A percentile compares a stretch with the other conserved stretches of the same genome.
These are phyloP conservation scores for Eunapius fragilis DNA, from an alignment of 37 sponge, comb jelly and placozoan species.

Conservation along the genomic window DNA sequence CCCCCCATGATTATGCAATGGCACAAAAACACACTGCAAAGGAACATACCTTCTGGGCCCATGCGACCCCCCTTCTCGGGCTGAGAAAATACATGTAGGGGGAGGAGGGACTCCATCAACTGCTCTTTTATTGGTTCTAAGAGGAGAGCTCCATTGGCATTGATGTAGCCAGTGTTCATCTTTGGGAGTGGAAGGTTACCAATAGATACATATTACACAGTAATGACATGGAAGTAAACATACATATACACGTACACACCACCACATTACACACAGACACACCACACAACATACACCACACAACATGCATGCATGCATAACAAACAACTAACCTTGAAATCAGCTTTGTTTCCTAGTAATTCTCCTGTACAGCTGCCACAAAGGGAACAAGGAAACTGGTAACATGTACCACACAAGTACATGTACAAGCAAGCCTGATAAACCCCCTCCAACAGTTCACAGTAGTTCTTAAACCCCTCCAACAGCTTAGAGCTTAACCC, in stretches of 20 bases:
- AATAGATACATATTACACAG: no score
- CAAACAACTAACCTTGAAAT: constrained; percentile 66
- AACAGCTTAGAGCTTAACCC: no score
- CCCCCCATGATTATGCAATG: not conserved
- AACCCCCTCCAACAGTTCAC: no score
- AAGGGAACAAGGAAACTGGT: no score
- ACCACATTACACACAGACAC: not conserved
- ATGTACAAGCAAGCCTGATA: no score
- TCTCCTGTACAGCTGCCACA: constrained; percentile 70
- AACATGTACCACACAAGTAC: not conserved
- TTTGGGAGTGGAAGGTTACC: not conserved
- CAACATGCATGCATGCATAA: not conserved
- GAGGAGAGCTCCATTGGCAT: constrained; percentile 72
- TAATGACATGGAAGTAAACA: not conserved
- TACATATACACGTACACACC: not conserved
- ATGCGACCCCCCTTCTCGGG: not conserved
- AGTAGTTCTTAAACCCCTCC: no score
- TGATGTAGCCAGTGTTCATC: constrained; percentile 78
- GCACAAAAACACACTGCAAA: not conserved
- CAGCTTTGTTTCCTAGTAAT: constrained; percentile 71
- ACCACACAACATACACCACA: not conserved
- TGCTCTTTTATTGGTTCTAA: constrained; percentile 68
- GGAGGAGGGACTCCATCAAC: constrained; percentile 1
- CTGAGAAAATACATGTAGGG: no score
- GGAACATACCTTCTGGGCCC: not conserved